Base-by-base conservation (phyloP, 1,140 invertebrate genomes). In the Euschistus heros region DNA sequence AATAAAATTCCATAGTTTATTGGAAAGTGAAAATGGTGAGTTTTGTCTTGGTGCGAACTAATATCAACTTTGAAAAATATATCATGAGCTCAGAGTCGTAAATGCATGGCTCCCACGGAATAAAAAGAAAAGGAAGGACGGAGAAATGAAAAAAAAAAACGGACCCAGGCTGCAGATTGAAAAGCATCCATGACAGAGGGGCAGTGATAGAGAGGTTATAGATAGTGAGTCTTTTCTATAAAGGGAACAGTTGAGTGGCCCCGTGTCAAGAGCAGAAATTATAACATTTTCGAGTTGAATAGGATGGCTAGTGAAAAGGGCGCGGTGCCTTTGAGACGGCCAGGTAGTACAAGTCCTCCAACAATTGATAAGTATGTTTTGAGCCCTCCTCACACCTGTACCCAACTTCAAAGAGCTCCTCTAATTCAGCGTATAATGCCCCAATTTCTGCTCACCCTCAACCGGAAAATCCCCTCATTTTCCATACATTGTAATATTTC, bases 401-500 rank as follows among this genome's bases (percentile, higher is more conserved):
- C 54, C 54, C 47, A 22, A 22, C n/a, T 26, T 26, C 54, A 57
- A 57, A 57, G 54, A 24, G 54, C 54, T 22, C 24, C 15, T 22
- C 54, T 57, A 57, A 57, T 57, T 57, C 54, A 22, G 18, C 54
- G 54, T 57, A 57, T 57, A 57, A 57, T 57, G 24, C 54, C 54
- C 54, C 54, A 57, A 57, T 57, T 57, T 57, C 54, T 20, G 47
- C 33, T 20, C 47, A 50, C n/a, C 22, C 47, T 50, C 54, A 57
- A 26, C 20, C 54, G 54, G 18, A 57, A 57, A 57, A 57, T 57
- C 54, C 54, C 54, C 24, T 57, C 54, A 57, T 57, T 57, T 57
- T 57, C 54, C 54, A 57, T 57, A 57, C 54, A 57, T 57, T 57
- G 54, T 57, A 57, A 57, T 57, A 57, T 57, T 57, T 57, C 24